Evolutionary conservation across 1,140 invertebrate species (phyloP), one percentile per base, ranked within the genome.

Genomic region (Cotesia vestalis): DNA sequence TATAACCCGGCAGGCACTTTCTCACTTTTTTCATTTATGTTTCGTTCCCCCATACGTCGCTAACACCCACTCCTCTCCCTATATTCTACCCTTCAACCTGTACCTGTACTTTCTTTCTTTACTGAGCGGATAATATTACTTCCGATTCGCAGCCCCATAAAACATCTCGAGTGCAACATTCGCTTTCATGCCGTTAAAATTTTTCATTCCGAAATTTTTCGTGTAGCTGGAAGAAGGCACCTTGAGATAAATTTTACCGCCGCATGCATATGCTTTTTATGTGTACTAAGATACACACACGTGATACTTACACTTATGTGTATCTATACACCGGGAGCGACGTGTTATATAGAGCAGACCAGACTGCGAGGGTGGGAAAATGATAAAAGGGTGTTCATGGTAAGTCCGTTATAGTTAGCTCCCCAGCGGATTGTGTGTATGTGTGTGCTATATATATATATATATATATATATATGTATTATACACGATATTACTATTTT

Each of bases 81-180:
- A 27, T 27, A 27, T 27, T 27, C 27, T 27, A 27, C 27, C 27
- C 27, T 27, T 27, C 27, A 27, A 20, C 57, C 57, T 9, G 8
- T 27, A 59, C 14, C 20, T 20, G 9, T 5, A 27, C 20, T 59
- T 59, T 59, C 57, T 59, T 59, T 59, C 57, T 59, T 20, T 59
- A 59, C 14, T 64, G 34, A 51, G 51, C 66, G 66, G 36, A 67
- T 67, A 67, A 67, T 67, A 67, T 67, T 67, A 67, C 66, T 67
- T 67, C 66, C 66, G 66, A 67, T 67, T 67, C 66, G 27, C 51
- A 67, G 66, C 52, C 8, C 66, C 51, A 67, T 67, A 67, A 67
- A 67, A 35, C 66, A 67, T 67, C 66, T 67, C 66, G 51, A 67
- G 66, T 40, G 66, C 66, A 53, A 67, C 66, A 67, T 67, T 67